Evolutionary conservation across 2,888 invertebrate genomes (phyloP).

Genomic region (Brachyopa scutellaris): DNA sequence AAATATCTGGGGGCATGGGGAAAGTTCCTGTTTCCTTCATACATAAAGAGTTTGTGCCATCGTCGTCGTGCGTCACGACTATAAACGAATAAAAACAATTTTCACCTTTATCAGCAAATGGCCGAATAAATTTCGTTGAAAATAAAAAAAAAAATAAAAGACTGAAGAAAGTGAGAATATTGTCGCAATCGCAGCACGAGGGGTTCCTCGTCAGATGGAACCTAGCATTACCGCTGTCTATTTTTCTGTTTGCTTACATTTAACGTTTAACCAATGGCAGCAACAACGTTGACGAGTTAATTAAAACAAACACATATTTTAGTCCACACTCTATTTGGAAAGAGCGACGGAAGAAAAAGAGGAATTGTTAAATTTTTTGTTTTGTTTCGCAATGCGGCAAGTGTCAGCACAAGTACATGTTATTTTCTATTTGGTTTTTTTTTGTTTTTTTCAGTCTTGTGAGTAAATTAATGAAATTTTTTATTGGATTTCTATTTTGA

Average conservation of each 20-base stretch:
- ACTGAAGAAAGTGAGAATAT: not conserved
- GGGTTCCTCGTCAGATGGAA: constrained; percentile 3
- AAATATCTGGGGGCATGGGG: constrained; percentile 57
- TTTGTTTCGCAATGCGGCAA: constrained; percentile 70
- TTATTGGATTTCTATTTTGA: constrained; percentile 44
- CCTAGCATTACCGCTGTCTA: constrained; percentile 33
- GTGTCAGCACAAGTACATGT: no score
- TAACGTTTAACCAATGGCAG: not conserved
- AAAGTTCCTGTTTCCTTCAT: constrained; percentile 68
- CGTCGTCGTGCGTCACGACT: constrained; percentile 61
- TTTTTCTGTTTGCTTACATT: constrained; percentile 22
- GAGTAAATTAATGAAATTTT: constrained; percentile 43
- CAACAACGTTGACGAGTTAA: constrained; percentile 53
- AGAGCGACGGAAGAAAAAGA: constrained; percentile 60
- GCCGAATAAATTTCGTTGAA: constrained; percentile 50
- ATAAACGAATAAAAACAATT: constrained; percentile 22
- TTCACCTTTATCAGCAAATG: constrained; percentile 68
- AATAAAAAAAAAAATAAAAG: not conserved
- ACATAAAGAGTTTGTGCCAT: constrained; percentile 35
- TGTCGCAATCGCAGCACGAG: not conserved
- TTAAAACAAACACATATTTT: constrained; percentile 72
- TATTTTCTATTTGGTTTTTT: constrained; percentile 21
- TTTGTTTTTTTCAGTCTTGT: constrained; percentile 21
- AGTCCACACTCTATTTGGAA: constrained; percentile 45
- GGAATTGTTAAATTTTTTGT: constrained; percentile 40